Base-by-base conservation (phyloP, 2,113 vertebrate genomes). In the Sapayoa aenigma region DNA sequence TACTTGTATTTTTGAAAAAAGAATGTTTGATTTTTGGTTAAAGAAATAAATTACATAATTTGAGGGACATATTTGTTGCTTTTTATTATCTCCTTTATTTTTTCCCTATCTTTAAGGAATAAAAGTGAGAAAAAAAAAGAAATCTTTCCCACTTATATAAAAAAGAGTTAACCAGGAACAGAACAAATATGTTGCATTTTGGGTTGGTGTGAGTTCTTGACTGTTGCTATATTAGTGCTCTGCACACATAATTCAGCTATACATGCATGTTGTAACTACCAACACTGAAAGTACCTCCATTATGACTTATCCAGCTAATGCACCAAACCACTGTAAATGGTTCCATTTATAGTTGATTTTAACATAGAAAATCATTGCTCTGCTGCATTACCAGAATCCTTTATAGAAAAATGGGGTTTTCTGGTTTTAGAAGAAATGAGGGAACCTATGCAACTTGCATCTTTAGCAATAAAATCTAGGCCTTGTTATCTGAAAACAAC, bases 221-320 rank as follows among this genome's bases (percentile, higher is more conserved):
- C 37, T 2, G 4, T 0, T 0, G 0, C 9, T 44, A 6, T 33
- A 56, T 15, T 59, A 39, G 9, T 41, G 56, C 30, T 53, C 31
- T 49, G 37, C 11, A 6, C 50, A 44, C 19, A n/a, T 22, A 50
- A 33, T 11, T 27, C 3, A 15, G 28, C 35, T 76, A 17, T 3
- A 20, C 0, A 2, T 14, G 5, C 17, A 59, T 15, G 28, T 63
- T 12, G 0, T 59, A 72, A 67, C 73, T 63, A 47, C 37, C 2
- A 2, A 50, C 31, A 16, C 41, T 44, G 47, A 46, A 50, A 72
- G 3, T 46, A 25, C 9, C 87, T 69, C 53, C 82, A 82, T 68
- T 68, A 49, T 9, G 22, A 73, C 9, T 73, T 39, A 23, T 10
- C 75, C 82, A 83, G 49, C 19, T 85, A 89, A 90, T 44, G 58